Evolutionary conservation across 1,140 invertebrate species (phyloP).

Genomic region (Aradophagus sp.): DNA sequence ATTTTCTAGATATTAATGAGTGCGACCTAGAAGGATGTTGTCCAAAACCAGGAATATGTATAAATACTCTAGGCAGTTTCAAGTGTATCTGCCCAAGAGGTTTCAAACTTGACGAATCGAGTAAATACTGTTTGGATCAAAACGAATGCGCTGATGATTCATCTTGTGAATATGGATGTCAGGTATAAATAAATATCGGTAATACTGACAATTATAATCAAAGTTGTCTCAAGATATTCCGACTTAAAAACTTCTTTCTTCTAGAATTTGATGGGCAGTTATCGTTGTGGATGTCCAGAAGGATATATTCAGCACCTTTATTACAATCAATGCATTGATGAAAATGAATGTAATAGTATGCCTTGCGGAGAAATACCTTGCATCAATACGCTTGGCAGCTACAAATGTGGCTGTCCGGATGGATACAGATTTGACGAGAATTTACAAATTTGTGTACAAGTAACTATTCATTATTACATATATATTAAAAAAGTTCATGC

Average conservation of each 20-base stretch:
- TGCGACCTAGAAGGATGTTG: conserved; percentile 82
- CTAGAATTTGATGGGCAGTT: conserved; percentile 85
- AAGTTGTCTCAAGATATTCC: background rate
- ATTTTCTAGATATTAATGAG: conserved; percentile 84
- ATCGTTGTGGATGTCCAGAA: conserved; percentile 86
- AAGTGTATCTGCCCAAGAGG: conserved; percentile 74
- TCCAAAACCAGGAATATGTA: conserved; percentile 79
- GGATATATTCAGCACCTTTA: conserved; percentile 83
- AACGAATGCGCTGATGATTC: conserved; percentile 71
- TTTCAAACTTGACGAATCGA: conserved; percentile 64
- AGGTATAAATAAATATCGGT: conserved; percentile 82
- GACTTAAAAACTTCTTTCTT: conserved; percentile 71
- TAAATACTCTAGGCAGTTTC: conserved; percentile 76
- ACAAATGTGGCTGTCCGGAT: conserved; percentile 80
- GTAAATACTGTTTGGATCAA: conserved; percentile 73
- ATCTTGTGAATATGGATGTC: conserved; percentile 73
- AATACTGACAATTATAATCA: too few species aligned
- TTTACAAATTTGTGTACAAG: conserved; percentile 81
- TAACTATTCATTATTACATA: background rate
- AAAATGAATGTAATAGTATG: conserved; percentile 83
- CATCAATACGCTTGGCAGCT: conserved; percentile 78
- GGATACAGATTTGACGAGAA: conserved; percentile 79
- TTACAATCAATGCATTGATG: conserved; percentile 84
- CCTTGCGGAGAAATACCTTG: conserved; percentile 77
- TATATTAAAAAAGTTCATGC: too few species aligned